phyloP scores from a whole-genome alignment of 2,888 invertebrate species.

The Maniola hyperantus region DNA sequence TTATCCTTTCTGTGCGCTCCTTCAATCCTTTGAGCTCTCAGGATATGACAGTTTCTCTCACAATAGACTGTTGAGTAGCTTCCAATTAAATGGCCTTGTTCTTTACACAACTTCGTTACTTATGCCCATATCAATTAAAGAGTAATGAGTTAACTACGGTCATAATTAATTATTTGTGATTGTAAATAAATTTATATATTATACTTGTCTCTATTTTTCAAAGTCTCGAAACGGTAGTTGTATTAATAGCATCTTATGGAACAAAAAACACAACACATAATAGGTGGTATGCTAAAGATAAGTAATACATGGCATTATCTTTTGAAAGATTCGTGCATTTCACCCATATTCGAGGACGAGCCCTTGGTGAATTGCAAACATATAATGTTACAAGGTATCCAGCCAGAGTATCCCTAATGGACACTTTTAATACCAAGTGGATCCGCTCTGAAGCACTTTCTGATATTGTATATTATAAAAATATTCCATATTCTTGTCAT shows the following conservation, averaged over 20 bases:
- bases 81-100: slow-evolving; percentile 41
- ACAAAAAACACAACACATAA: too few relatives aligned
- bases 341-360: slow-evolving; percentile 1
- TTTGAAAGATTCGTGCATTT: background rate
- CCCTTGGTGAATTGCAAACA: background rate
- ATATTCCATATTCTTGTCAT: background rate
- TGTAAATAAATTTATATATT: background rate
- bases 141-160: background rate
- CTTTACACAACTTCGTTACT: slow-evolving; percentile 12
- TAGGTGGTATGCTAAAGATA: too few relatives aligned
- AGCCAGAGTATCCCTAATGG: slow-evolving; percentile 8
- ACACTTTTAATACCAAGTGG: slow-evolving; percentile 13
- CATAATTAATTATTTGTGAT: background rate
- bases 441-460: slow-evolving; percentile 3
- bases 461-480: slow-evolving; percentile 1
- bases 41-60: slow-evolving; percentile 53
- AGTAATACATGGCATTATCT: too few relatives aligned
- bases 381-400: slow-evolving; percentile 17
- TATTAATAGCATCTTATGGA: too few relatives aligned
- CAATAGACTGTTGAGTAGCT: slow-evolving; percentile 45
- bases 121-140: background rate
- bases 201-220: background rate
- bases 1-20: slow-evolving; percentile 52
- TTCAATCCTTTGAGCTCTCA: slow-evolving; percentile 45
- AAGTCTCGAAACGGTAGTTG: background rate